A percentile compares a stretch with the other conserved stretches of the same genome.
Conservation (phyloP, 2,888 invertebrate genomes). For the Drosophila parthenogenetica region DNA sequence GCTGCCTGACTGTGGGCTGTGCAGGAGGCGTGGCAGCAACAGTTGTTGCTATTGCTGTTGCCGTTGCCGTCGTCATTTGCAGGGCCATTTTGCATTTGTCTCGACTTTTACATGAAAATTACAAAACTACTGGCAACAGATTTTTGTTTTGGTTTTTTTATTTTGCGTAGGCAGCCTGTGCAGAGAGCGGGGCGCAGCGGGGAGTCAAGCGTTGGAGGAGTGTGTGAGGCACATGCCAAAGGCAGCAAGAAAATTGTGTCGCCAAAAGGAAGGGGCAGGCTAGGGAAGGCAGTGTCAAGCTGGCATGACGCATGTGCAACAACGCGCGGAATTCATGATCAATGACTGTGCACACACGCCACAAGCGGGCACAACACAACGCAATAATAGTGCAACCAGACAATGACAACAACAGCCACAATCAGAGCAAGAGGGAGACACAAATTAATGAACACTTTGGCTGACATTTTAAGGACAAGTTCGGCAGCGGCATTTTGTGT, state of each 20-base stretch:
- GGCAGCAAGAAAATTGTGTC: conserved; percentile 74
- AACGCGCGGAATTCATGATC: conserved; percentile 79
- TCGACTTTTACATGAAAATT: conserved; percentile 80
- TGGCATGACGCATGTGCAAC: conserved; percentile 74
- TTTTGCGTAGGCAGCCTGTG: conserved; percentile 63
- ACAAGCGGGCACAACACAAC: conserved; percentile 47
- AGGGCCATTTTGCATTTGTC: conserved; percentile 78
- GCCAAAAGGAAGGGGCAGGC: conserved; percentile 44
- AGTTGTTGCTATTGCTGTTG: conserved; percentile 33
- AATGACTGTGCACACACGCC: conserved; percentile 76
- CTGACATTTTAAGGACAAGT: conserved; percentile 81
- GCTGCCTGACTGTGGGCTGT: conserved; percentile 57
- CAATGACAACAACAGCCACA: conserved; percentile 51
- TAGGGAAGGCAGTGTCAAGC: conserved; percentile 48
- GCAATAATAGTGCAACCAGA: conserved; percentile 66
- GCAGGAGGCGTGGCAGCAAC: conserved; percentile 62
- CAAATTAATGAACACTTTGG: conserved; percentile 80
- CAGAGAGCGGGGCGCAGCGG: not conserved
- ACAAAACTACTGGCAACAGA: conserved; percentile 76
- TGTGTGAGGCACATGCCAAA: conserved; percentile 69
- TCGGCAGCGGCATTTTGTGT: conserved; percentile 62
- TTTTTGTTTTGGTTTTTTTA: conserved; percentile 32
- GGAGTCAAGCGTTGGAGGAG: not conserved
- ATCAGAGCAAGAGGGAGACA: conserved; percentile 58
- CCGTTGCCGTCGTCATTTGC: conserved; percentile 59